A percentile compares a stretch with the other conserved stretches of the same genome.
Conservation (phyloP, 2,797 vertebrate genomes). For the Pelodytes ibericus region DNA sequence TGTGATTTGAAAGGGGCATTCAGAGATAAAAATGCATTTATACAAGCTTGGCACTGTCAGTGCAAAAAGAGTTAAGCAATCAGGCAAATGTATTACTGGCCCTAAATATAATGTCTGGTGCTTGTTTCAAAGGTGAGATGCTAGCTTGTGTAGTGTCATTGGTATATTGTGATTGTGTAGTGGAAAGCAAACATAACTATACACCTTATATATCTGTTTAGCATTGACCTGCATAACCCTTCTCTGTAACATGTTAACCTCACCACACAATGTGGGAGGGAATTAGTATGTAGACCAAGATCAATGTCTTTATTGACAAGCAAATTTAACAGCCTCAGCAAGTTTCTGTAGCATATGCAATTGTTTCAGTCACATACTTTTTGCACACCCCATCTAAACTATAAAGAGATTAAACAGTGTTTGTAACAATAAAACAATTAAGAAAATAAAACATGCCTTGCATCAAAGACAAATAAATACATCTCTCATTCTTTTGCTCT, state of each 20-base stretch:
- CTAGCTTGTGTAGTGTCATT: constrained; percentile 49
- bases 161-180: constrained; percentile 36
- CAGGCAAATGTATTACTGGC: constrained; percentile 50
- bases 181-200: constrained; percentile 27
- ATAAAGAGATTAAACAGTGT: not conserved
- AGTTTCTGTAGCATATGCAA: not conserved
- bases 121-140: constrained; percentile 23
- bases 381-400: not conserved
- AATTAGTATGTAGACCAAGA: not conserved
- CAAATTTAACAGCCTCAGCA: not conserved
- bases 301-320: not conserved
- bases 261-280: not conserved
- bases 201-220: constrained; percentile 24
- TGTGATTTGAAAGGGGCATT: constrained; percentile 8
- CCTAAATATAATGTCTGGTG: constrained; percentile 46
- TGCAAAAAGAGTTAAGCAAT: constrained; percentile 53
- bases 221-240: not conserved
- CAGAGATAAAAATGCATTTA: constrained; percentile 6
- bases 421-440: constrained; percentile 67
- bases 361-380: not conserved
- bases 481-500: constrained; percentile 71
- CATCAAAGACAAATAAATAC: constrained; percentile 97
- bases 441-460: constrained; percentile 79
- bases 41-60: constrained; percentile 66
- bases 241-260: not conserved